Evolutionary conservation across 2,888 invertebrate genomes (phyloP).

Genomic region (Arctia plantaginis): DNA sequence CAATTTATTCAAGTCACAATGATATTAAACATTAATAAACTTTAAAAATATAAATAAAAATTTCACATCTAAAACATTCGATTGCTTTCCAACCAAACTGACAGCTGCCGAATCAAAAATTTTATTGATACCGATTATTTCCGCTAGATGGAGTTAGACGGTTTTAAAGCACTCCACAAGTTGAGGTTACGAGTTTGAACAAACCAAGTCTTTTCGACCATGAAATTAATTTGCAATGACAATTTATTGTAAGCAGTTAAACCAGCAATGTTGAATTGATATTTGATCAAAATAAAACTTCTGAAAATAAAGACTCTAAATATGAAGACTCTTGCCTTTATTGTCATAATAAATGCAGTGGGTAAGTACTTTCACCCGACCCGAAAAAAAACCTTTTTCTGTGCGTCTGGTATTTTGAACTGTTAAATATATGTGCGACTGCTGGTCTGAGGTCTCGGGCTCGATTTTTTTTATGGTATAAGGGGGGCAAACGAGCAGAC

Average conservation of each 20-base stretch:
- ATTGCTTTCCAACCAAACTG: background rate
- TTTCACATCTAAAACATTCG: background rate
- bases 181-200: background rate
- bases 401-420: background rate
- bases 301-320: background rate
- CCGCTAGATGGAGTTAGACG: background rate
- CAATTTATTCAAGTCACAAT: background rate
- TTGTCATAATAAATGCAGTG: conserved; percentile 1
- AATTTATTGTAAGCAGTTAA: background rate
- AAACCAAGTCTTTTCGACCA: conserved; percentile 5
- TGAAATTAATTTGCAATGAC: conserved; percentile 12
- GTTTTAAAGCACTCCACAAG: background rate
- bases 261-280: background rate
- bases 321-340: conserved; percentile 2
- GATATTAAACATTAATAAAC: background rate
- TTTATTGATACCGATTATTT: background rate
- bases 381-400: background rate
- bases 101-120: background rate
- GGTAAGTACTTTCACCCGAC: background rate
- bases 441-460: no score
- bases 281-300: background rate
- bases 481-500: no score
- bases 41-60: background rate
- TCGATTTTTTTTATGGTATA: no score
- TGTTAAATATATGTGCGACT: no score